Evolutionary conservation across 2,888 invertebrate species (phyloP).

Genomic region (Bedellia somnulentella): DNA sequence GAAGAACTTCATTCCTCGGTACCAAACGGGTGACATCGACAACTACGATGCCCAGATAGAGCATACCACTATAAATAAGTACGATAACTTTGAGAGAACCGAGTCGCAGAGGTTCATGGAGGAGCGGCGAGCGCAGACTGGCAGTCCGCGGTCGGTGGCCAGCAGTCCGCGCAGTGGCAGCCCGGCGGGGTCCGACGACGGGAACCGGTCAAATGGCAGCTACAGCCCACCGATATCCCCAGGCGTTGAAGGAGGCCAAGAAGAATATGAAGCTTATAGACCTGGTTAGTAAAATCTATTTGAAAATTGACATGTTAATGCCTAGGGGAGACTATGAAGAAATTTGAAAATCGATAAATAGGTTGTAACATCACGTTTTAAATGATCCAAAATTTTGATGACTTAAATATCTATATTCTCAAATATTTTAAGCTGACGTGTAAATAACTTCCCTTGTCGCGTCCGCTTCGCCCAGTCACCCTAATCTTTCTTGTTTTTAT

Average conservation of each 20-base stretch:
- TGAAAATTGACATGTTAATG: not conserved
- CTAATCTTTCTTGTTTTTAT: too few species aligned
- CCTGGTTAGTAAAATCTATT: slow-evolving; percentile 26
- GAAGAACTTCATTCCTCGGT: slow-evolving; percentile 39
- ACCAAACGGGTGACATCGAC: slow-evolving; percentile 24
- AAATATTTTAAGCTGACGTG: too few species aligned
- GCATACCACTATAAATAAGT: slow-evolving; percentile 43
- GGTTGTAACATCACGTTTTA: too few species aligned
- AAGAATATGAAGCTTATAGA: slow-evolving; percentile 43
- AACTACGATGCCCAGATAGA: slow-evolving; percentile 50
- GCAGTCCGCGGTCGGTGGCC: slow-evolving; percentile 23
- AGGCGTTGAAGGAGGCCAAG: slow-evolving; percentile 73
- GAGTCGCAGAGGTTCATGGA: slow-evolving; percentile 2
- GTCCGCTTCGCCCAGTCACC: too few species aligned
- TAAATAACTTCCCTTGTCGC: too few species aligned
- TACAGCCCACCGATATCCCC: slow-evolving; percentile 86
- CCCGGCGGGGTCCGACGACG: slow-evolving; percentile 57
- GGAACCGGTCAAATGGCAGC: slow-evolving; percentile 65
- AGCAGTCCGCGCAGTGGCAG: slow-evolving; percentile 35
- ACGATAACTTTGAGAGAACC: slow-evolving; percentile 14
- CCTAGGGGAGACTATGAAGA: not conserved
- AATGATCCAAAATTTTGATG: too few species aligned
- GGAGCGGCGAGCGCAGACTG: slow-evolving; percentile 9
- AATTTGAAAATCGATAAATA: too few species aligned
- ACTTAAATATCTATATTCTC: too few species aligned